Evolutionary conservation across 2,113 vertebrate genomes (phyloP).

Genomic region (Acanthisitta chloris): DNA sequence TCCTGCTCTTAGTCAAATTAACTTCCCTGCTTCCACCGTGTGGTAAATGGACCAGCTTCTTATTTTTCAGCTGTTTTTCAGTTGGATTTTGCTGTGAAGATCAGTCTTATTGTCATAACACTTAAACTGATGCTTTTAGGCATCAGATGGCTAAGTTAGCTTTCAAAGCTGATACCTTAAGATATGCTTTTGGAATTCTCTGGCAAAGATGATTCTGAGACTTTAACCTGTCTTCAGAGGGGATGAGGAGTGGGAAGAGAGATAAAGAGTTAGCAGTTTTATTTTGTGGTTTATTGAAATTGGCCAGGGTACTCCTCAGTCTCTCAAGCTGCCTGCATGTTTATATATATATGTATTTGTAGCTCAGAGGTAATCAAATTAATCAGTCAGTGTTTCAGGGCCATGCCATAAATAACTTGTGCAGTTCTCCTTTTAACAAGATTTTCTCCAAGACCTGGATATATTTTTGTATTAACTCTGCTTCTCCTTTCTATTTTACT

Average conservation of each 20-base stretch:
- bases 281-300: not conserved
- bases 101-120: not conserved
- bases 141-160: not conserved
- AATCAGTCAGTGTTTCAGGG: not conserved
- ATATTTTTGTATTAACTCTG: not conserved
- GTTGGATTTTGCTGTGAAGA: not conserved
- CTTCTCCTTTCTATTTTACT: not conserved
- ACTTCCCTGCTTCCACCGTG: not conserved
- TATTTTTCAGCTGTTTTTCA: not conserved
- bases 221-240: not conserved
- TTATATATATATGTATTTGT: not conserved
- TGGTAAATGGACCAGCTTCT: not conserved
- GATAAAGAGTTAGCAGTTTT: not conserved
- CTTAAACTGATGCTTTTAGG: not conserved
- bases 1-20: not conserved
- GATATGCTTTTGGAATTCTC: not conserved
- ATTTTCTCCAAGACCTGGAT: not conserved
- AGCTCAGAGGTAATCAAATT: not conserved
- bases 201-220: not conserved
- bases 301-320: not conserved
- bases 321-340: not conserved
- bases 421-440: not conserved
- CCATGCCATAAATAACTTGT: not conserved
- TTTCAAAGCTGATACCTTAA: too few species aligned
- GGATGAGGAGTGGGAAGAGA: not conserved